Conservation (phyloP, 2,113 vertebrate species). For the Ameiurus melas region DNA sequence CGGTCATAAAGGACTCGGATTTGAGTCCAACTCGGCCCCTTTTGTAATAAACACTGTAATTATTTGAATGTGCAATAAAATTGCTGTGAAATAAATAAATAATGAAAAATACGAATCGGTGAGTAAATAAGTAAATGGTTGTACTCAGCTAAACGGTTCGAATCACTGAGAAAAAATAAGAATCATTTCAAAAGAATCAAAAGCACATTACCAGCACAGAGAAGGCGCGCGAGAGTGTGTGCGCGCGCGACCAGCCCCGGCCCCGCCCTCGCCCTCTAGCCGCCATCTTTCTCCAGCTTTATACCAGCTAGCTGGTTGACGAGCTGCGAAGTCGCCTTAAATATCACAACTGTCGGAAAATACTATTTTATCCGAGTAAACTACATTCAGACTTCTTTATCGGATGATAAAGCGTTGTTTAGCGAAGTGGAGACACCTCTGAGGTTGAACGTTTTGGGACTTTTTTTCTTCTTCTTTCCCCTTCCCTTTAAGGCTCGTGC, state of each 20-base stretch:
- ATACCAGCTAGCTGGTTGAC: constrained; percentile 49
- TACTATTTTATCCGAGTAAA: constrained; percentile 15
- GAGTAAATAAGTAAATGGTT: not conserved
- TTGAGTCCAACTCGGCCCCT: too few relatives aligned
- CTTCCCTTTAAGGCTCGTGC: constrained; percentile 36
- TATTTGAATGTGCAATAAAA: too few relatives aligned
- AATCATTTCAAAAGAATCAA: not conserved
- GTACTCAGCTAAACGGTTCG: not conserved
- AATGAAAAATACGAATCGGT: not conserved
- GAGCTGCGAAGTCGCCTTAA: constrained; percentile 46
- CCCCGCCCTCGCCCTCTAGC: constrained; percentile 79
- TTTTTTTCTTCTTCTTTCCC: constrained; percentile 29
- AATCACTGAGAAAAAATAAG: not conserved
- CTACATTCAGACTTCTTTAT: not conserved
- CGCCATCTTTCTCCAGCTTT: constrained; percentile 73
- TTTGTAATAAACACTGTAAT: too few relatives aligned
- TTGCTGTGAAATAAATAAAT: too few relatives aligned
- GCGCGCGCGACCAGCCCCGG: constrained; percentile 49
- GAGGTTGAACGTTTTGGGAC: constrained; percentile 33
- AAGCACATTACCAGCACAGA: constrained; percentile 18
- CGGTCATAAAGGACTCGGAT: too few relatives aligned
- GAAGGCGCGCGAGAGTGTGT: constrained; percentile 33
- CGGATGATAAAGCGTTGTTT: constrained; percentile 3
- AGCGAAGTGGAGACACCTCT: not conserved
- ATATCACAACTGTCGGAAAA: constrained; percentile 55